Evolutionary conservation across 2,113 vertebrate genomes (phyloP), one percentile per base, ranked within the genome.

Genomic region (Anarrhichthys ocellatus): DNA sequence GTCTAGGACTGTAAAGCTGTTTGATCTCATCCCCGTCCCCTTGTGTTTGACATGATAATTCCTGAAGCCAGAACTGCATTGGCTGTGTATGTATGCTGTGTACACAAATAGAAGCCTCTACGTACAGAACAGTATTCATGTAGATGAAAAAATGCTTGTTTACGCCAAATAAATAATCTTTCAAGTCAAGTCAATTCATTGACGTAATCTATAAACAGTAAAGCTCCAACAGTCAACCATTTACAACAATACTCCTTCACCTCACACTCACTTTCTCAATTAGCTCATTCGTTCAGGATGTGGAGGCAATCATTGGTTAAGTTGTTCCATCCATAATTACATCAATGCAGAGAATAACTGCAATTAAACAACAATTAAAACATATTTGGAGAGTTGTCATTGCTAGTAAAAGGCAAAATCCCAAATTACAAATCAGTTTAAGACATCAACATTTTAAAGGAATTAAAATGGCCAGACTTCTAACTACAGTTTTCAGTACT

Each of bases 21-120:
- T 87, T 88, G 79, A 81, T 85, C 83, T 84, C 54, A 32, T 52
- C n/a, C n/a, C n/a, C 6, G 3, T 9, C 6, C 6, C 8, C 24
- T 56, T 27, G 22, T 68, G 67, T 62, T 65, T 83, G 48, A 82
- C 85, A 64, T 69, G 34, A 29, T 72, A 63, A 80, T 54, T 58
- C 63, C 44, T 6, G 14, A 34, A 9, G 32, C 15, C 13, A 54
- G 52, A 54, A 56, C 44, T 20, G 29, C 48, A 3, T 29, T 22
- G 29, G 63, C 59, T 54, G n/a, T 24, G 27, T 58, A 2, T 59
- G 1, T 59, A 6, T 27, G 48, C 34, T 38, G 13, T 64, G 13
- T 2, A 36, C 27, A 58, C 29, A 65, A 20, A 44, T 1, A 72
- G 14, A 65, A 20, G 15, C 6, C 9, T 40, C 20, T 14, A 29